Evolutionary conservation across 2,113 vertebrate genomes (phyloP), one percentile per base, ranked within the genome.

Genomic region (Lathamus discolor): DNA sequence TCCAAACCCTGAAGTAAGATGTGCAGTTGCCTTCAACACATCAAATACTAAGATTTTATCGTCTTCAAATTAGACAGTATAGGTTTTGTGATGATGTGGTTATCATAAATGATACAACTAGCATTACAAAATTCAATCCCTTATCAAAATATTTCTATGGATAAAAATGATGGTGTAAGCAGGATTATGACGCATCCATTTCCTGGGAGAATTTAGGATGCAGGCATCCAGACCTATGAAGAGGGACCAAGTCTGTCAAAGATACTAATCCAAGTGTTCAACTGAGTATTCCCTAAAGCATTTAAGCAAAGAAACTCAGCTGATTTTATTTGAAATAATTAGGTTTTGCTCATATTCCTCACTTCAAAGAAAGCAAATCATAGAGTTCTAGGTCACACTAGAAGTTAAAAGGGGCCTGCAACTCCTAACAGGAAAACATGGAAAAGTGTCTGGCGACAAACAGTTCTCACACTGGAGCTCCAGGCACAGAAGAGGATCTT

Each of bases 71-170:
- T 2, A 51, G 17, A 62, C 0, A 73, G 22, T 25, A 49, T 10
- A 78, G 8, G 17, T 67, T 90, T 75, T 82, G 23, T 74, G 62
- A 69, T 68, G 2, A 68, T 39, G 6, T 9, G 68, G 83, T 57
- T 49, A 73, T 41, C 1, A 44, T 9, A 12, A 92, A 44, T 0
- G 0, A 43, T 17, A 7, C 5, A 20, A 54, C 59, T n/a, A 28
- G n/a, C 1, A 22, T 57, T 48, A n/a, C 48, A 39, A 17, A 80
- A 89, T 15, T 54, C 11, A 27, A 63, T n/a, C 11, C 12, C 20
- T 79, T 68, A 48, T 8, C 18, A 72, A 92, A 83, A 33, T 67
- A 88, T 11, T 75, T 68, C 17, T 57, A 15, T 11, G 7, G 20
- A 11, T 83, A 83, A 39, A 86, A 72, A 4, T 25, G 67, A 77